These are phyloP conservation scores for Geopemphigus sp. DNA, from an alignment of 1,140 invertebrate species.

Conservation along the genomic window DNA sequence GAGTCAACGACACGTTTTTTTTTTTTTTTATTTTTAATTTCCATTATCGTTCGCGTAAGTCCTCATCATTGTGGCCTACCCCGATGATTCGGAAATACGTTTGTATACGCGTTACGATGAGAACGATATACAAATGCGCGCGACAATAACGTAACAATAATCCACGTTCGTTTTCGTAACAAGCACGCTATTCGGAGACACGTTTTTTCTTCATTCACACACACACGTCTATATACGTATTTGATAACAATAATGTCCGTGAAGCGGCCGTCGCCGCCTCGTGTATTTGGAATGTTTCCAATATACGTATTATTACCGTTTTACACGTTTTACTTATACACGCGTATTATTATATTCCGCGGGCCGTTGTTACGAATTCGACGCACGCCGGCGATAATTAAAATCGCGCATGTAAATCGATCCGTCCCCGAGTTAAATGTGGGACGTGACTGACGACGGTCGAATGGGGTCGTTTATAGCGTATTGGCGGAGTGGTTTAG, in stretches of 20 bases:
- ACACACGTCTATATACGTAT: neutral
- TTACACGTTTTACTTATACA: neutral
- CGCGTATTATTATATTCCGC: no score
- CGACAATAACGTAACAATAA: neutral
- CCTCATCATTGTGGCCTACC: no score
- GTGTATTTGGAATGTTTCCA: slow-evolving; percentile 14
- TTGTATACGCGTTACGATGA: neutral
- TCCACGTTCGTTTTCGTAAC: slow-evolving; percentile 15
- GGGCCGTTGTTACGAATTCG: neutral
- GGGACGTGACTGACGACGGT: no score
- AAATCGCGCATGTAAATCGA: slow-evolving; percentile 22
- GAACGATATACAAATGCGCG: neutral
- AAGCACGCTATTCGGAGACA: neutral
- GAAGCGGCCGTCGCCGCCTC: neutral
- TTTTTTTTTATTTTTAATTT: no score
- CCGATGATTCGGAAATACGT: neutral
- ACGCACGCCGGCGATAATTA: neutral
- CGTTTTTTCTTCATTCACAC: slow-evolving; percentile 1
- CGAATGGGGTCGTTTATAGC: no score
- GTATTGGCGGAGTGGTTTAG: no score
- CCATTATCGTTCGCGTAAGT: slow-evolving; percentile 16
- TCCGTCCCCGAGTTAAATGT: neutral
- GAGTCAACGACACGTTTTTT: slow-evolving; percentile 20
- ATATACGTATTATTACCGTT: neutral
- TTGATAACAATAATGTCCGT: slow-evolving; percentile 3